Conservation (phyloP, 2,888 invertebrate species). For the Galerucella calmariensis region DNA sequence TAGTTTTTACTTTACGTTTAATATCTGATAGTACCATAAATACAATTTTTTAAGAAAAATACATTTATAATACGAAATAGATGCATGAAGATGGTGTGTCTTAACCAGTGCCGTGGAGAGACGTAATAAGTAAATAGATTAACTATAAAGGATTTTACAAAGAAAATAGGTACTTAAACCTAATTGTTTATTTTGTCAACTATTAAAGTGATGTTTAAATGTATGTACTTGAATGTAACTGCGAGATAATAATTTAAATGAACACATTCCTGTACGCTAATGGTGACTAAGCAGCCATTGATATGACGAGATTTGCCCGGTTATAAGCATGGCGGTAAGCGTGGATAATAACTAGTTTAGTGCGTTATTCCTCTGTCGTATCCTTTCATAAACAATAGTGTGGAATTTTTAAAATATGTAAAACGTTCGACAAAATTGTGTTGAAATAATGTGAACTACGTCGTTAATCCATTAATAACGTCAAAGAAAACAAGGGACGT, state of each 20-base stretch:
- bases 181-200: not conserved
- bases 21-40: not conserved
- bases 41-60: not conserved
- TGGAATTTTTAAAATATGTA: conserved; percentile 20
- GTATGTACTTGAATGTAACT: not conserved
- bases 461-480: conserved; percentile 28
- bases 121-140: conserved; percentile 5
- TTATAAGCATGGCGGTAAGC: conserved; percentile 58
- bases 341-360: conserved; percentile 54
- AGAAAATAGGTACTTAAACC: not conserved
- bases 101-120: conserved; percentile 21
- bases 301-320: conserved; percentile 49
- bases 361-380: conserved; percentile 43
- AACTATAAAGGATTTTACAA: not conserved
- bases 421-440: conserved; percentile 20
- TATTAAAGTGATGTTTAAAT: not conserved
- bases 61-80: not conserved
- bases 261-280: conserved; percentile 20
- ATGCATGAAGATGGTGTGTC: conserved; percentile 1
- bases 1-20: not conserved
- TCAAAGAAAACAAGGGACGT: conserved; percentile 40
- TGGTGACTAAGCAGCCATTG: conserved; percentile 26
- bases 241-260: conserved; percentile 4
- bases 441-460: conserved; percentile 40
- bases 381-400: conserved; percentile 36